These are phyloP conservation scores for Oligia strigilis DNA, from an alignment of 2,888 invertebrate genomes.

Conservation along the genomic window DNA sequence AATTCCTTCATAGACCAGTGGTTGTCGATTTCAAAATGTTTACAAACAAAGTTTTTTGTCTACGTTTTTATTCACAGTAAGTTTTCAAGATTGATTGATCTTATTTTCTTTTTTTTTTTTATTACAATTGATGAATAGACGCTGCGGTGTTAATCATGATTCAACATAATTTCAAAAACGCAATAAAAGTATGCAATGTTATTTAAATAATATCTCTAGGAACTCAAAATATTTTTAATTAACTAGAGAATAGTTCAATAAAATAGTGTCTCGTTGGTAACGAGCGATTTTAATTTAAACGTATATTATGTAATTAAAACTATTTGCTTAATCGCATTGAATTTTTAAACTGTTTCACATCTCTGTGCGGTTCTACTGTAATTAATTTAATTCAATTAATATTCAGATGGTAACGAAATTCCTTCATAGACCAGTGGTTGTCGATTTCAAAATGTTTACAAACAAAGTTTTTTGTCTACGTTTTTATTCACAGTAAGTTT, in stretches of 20 bases:
- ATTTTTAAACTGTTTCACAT: background rate
- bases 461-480: background rate
- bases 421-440: background rate
- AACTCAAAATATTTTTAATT: no score
- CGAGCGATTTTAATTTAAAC: conserved; percentile 21
- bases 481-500: background rate
- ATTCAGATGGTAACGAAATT: background rate
- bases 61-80: background rate
- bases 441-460: background rate
- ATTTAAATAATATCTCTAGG: no score
- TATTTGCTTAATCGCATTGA: conserved; percentile 18
- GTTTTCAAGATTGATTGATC: background rate
- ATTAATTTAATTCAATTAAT: conserved; percentile 3
- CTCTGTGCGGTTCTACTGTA: background rate
- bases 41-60: background rate
- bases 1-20: no score
- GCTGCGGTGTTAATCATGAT: no score
- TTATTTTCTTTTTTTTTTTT: no score
- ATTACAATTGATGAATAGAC: no score
- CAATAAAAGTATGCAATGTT: no score
- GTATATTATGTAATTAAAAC: conserved; percentile 14
- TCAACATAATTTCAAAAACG: no score
- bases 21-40: background rate
- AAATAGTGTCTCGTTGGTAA: conserved; percentile 1
- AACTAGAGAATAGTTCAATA: no score